These are phyloP conservation scores for Podotricha telesiphe DNA, from an alignment of 2,888 invertebrate species.

Conservation along the genomic window DNA sequence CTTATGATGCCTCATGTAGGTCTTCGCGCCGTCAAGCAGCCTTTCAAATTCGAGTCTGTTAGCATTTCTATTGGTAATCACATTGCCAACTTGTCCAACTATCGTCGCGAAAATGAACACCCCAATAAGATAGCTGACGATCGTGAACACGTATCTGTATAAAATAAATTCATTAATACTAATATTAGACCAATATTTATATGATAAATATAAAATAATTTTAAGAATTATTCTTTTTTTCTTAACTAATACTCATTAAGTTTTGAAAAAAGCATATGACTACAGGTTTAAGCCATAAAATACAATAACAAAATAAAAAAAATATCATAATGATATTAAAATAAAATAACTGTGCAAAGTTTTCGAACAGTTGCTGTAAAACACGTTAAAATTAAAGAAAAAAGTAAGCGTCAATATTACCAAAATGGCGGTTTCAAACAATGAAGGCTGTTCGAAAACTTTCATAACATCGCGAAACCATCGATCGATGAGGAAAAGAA, in stretches of 20 bases:
- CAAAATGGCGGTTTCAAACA: constrained; percentile 79
- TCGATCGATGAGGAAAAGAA: constrained; percentile 64
- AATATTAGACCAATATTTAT: neutral
- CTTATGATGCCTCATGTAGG: constrained; percentile 98
- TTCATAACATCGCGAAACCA: constrained; percentile 67
- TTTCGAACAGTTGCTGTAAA: constrained; percentile 84
- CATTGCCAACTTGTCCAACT: constrained; percentile 98
- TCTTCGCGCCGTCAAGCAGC: constrained; percentile 96
- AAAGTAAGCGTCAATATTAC: constrained; percentile 58
- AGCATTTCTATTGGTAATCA: constrained; percentile 98
- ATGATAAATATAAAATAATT: neutral
- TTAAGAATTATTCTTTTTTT: neutral
- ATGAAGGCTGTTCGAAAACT: constrained; percentile 88
- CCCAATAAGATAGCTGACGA: constrained; percentile 97
- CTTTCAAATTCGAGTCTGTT: constrained; percentile 97
- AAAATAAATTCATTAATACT: neutral
- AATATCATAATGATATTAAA: constrained; percentile 41
- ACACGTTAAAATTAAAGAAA: constrained; percentile 63
- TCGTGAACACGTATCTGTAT: constrained; percentile 96
- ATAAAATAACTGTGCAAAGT: constrained; percentile 77
- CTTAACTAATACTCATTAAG: neutral
- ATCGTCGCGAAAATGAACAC: constrained; percentile 99
- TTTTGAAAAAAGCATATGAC: neutral
- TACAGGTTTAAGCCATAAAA: constrained; percentile 19
- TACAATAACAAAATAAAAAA: constrained; percentile 13